Base-by-base conservation (phyloP, 2,113 vertebrate genomes). In the Eulemur rufifrons region DNA sequence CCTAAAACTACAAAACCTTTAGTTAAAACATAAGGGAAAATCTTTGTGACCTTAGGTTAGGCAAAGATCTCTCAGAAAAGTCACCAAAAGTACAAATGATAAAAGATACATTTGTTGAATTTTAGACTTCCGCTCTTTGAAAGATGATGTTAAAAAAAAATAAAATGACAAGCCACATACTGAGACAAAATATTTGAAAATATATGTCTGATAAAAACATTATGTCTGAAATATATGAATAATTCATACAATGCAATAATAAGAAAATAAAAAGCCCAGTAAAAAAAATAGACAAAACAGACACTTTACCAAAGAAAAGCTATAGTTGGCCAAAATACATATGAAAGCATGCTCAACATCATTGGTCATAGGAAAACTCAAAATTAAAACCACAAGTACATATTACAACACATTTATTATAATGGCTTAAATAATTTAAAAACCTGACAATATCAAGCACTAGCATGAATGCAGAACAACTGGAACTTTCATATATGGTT, bases 81-180 rank as follows among this genome's bases (percentile, higher is more conserved):
- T 71, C 61, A 77, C 47, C n/a, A 54, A 94, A 84, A 63, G 32
- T 15, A 39, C 37, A 71, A 56, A 52, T 66, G 27, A n/a, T 80
- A 42, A 71, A 88, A 61, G 52, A 74, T 29, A 76, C 15, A 69
- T n/a, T 82, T 81, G 13, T 15, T 92, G 45, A 59, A 39, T 66
- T 89, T 92, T 93, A 93, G 88, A 80, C 27, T n/a, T 87, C 45
- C 80, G 34, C 11, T 86, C 47, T 52, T 89, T 73, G 47, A 80
- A 85, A 84, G 11, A 89, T 56, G 18, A 77, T 56, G 21, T 56
- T 84, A 34, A 92, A 82, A 85, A 85, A 88, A 85, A 88, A 69
- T 34, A 85, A 93, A 91, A 91, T 59, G 50, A 83, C 2, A 61
- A 52, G 47, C 5, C 13, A 91, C 18, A 84, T 64, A 73, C 14